A percentile compares a stretch with the other conserved stretches of the same genome.
Conservation (phyloP, 2,888 invertebrate genomes). For the Dolomedes plantarius region DNA sequence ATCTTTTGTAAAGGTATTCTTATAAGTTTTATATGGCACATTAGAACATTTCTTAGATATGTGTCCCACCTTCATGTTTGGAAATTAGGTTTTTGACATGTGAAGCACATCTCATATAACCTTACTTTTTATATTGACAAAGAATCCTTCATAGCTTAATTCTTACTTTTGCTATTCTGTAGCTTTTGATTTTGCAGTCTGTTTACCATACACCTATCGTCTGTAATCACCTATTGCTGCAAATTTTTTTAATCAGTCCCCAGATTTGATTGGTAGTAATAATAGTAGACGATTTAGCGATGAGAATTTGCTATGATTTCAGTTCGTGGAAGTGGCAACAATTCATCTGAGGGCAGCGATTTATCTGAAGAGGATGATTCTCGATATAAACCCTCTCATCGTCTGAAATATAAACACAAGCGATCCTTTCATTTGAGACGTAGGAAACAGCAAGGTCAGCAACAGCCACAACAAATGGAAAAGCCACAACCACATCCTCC, state of each 20-base stretch:
- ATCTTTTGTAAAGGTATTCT: constrained; percentile 8
- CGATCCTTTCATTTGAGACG: constrained; percentile 75
- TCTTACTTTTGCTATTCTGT: constrained; percentile 8
- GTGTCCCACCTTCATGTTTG: not conserved
- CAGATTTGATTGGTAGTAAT: constrained; percentile 49
- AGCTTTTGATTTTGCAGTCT: constrained; percentile 12
- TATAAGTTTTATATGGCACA: constrained; percentile 9
- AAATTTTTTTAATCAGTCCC: constrained; percentile 15
- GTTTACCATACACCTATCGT: constrained; percentile 3
- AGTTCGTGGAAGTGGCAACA: constrained; percentile 75
- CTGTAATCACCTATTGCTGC: constrained; percentile 7
- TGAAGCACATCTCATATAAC: not conserved
- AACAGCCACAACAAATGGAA: constrained; percentile 56
- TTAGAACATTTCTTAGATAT: not conserved
- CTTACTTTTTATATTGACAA: not conserved
- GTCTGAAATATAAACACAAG: constrained; percentile 77
- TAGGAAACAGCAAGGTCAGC: constrained; percentile 59
- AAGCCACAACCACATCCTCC: constrained; percentile 52
- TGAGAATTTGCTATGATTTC: constrained; percentile 71
- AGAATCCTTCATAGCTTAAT: constrained; percentile 2
- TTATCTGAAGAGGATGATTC: constrained; percentile 77
- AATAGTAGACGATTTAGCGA: constrained; percentile 50
- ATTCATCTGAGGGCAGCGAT: constrained; percentile 78
- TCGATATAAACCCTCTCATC: constrained; percentile 74
- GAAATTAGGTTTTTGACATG: not conserved